Evolutionary conservation across 2,888 invertebrate species (phyloP), one percentile per base, ranked within the genome.

Genomic region (Axea sp.): DNA sequence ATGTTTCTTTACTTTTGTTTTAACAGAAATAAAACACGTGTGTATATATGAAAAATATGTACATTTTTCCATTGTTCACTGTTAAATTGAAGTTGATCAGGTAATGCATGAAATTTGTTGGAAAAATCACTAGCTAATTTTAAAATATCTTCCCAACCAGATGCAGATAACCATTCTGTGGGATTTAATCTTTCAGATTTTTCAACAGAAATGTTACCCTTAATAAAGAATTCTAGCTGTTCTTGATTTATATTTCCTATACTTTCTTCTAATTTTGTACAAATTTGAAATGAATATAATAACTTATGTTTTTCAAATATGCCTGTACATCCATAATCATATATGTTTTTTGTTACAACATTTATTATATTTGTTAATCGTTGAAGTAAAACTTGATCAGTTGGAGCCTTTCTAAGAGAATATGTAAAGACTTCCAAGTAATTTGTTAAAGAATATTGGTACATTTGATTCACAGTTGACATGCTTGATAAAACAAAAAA

Each of bases 241-340:
- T 88, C 83, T 81, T 95, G 95, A 0, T 84, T 87, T 0, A 97
- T 88, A 12, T 88, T 83, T 0, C 88, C 90, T 3, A 91, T 90
- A 78, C 93, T 93, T 85, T 94, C 92, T 79, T 96, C 92, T 76
- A 97, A 86, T 84, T 94, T 95, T 8, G 93, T 92, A 69, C 95
- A 92, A 89, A 97, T 96, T 92, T 96, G 96, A 87, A 97, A 95
- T 0, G 97, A 96, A 86, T 92, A 97, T 12, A 97, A 89, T 22
- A 97, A 88, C 85, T 97, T 97, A 89, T 97, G 96, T 33, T 92
- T 92, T 86, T 97, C 96, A 87, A 97, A 97, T 77, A 97, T 95
- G 49, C 97, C 95, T 15, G 95, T 96, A 81, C 97, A 97, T 1
- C 96, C 97, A 80, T 96, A 97, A 81, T 94, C 94, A 82, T 97